phyloP scores from a whole-genome alignment of 2,113 vertebrate genomes.

The Bufo bufo region DNA sequence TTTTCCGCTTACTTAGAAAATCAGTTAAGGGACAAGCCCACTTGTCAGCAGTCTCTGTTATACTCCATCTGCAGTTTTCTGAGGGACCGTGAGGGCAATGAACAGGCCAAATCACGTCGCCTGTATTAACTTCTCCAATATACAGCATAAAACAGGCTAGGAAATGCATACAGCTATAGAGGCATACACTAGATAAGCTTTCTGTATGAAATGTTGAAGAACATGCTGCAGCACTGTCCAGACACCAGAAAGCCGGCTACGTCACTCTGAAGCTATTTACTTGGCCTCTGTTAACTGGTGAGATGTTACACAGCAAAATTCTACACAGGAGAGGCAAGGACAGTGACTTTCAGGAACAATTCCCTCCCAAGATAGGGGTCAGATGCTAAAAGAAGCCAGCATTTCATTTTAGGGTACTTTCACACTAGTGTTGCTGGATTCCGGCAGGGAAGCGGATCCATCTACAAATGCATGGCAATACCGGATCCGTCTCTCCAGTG shows the following conservation, averaged over 20 bases:
- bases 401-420: neutral
- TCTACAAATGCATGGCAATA: too few relatives aligned
- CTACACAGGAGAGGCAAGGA: neutral
- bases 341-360: neutral
- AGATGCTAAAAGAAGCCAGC: neutral
- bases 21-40: conserved; percentile 14
- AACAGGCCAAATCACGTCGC: neutral
- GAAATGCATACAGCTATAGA: neutral
- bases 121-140: neutral
- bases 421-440: too few relatives aligned
- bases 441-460: too few relatives aligned
- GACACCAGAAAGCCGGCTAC: neutral
- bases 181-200: neutral
- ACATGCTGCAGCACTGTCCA: neutral
- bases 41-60: conserved; percentile 20
- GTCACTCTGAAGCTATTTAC: neutral
- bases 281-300: neutral
- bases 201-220: neutral
- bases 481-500: too few relatives aligned
- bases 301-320: neutral
- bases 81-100: conserved; percentile 13
- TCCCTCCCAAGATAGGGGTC: neutral
- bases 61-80: conserved; percentile 40
- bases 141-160: neutral
- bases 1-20: conserved; percentile 36